Percentiles rank a stretch among this genome's conserved stretches.
Evolutionary conservation across 2,797 vertebrate species (phyloP).

Genomic region (Euthynnus affinis): DNA sequence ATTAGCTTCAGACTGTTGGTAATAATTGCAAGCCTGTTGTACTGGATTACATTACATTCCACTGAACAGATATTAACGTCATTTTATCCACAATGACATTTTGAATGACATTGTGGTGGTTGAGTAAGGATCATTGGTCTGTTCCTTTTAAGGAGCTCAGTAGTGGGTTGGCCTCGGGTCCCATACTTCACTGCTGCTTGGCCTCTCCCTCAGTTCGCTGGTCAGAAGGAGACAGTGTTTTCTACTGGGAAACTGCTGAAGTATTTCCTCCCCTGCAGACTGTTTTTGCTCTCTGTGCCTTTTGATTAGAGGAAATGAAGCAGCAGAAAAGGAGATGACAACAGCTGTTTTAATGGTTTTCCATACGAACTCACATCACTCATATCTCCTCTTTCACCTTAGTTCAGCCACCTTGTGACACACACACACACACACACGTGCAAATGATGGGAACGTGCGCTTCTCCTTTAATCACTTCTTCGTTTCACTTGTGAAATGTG

Average conservation of each 20-base stretch:
- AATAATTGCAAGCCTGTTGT: background rate
- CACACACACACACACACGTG: slow-evolving; percentile 16
- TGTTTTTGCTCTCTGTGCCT: slow-evolving; percentile 60
- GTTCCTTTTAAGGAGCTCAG: background rate
- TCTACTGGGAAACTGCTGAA: slow-evolving; percentile 83
- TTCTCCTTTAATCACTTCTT: slow-evolving; percentile 13
- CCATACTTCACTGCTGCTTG: slow-evolving; percentile 12
- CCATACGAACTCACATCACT: background rate
- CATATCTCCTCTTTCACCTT: slow-evolving; percentile 19
- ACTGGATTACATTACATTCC: background rate
- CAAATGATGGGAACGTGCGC: background rate
- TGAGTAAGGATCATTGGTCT: background rate
- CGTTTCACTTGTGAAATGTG: slow-evolving; percentile 9
- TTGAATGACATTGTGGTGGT: background rate
- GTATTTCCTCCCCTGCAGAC: slow-evolving; percentile 78
- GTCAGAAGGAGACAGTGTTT: slow-evolving; percentile 49
- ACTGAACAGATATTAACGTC: background rate
- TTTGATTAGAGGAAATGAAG: slow-evolving; percentile 83
- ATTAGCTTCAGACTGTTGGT: background rate
- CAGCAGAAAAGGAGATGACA: slow-evolving; percentile 80
- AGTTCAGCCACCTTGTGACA: slow-evolving; percentile 31
- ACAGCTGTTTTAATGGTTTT: slow-evolving; percentile 44
- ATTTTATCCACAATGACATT: background rate
- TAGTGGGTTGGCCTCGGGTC: slow-evolving; percentile 13
- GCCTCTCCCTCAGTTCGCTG: slow-evolving; percentile 41